Percentiles rank a stretch among this genome's conserved stretches.
Evolutionary conservation across 2,888 invertebrate species (phyloP).

Genomic region (Hirtodrosophila confusa): DNA sequence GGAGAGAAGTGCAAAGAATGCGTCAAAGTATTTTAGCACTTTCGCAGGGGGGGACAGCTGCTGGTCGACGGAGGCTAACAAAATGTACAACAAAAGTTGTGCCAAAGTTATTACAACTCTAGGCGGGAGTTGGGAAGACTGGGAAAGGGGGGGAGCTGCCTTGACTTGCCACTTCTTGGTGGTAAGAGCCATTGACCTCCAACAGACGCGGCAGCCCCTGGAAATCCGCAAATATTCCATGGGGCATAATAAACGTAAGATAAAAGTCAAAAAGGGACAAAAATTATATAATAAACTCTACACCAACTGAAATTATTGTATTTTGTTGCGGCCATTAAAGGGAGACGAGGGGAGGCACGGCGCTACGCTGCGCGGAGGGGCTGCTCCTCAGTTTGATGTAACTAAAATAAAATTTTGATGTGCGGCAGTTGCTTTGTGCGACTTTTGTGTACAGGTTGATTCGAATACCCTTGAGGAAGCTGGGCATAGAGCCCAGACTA

Average conservation of each 20-base stretch:
- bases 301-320: slow-evolving; percentile 71
- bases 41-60: slow-evolving; percentile 23
- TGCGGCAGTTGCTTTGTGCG: slow-evolving; percentile 31
- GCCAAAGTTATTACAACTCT: slow-evolving; percentile 75
- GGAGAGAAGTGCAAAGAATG: slow-evolving; percentile 69
- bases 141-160: slow-evolving; percentile 8
- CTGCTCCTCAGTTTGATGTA: slow-evolving; percentile 46
- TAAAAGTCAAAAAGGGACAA: slow-evolving; percentile 80
- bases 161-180: slow-evolving; percentile 41
- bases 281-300: slow-evolving; percentile 78
- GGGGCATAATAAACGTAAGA: slow-evolving; percentile 79
- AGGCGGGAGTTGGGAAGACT: slow-evolving; percentile 11
- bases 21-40: slow-evolving; percentile 77
- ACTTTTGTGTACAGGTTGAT: slow-evolving; percentile 29
- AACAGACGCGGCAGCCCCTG: slow-evolving; percentile 40
- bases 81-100: slow-evolving; percentile 66
- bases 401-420: slow-evolving; percentile 58
- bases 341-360: no score
- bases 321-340: slow-evolving; percentile 32
- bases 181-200: slow-evolving; percentile 67
- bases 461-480: slow-evolving; percentile 2
- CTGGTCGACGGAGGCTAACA: slow-evolving; percentile 19
- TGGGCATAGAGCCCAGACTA: neutral
- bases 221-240: slow-evolving; percentile 70
- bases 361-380: neutral